Conservation (phyloP, 1,140 invertebrate species). For the Plodia interpunctella region DNA sequence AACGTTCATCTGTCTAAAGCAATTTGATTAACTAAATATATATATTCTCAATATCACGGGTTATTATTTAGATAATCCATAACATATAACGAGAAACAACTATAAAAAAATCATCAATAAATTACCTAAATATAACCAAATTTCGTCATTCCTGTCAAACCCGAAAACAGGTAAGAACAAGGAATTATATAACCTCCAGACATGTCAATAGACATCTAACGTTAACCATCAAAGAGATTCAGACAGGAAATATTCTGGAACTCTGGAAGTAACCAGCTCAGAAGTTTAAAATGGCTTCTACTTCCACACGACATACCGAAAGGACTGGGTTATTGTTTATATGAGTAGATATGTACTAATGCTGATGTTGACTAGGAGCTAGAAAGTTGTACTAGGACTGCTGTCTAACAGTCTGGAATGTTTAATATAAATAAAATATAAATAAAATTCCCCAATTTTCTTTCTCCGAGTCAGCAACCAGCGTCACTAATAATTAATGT, state of each 20-base stretch:
- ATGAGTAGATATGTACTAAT: background rate
- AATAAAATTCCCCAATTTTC: no score
- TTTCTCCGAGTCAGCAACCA: background rate
- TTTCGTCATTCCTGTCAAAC: background rate
- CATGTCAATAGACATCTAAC: background rate
- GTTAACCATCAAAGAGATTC: background rate
- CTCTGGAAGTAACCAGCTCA: background rate
- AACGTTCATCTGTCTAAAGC: background rate
- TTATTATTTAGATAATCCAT: conserved; percentile 3
- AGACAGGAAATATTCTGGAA: background rate
- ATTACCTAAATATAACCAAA: background rate
- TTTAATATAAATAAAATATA: no score
- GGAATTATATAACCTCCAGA: background rate
- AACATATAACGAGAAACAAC: background rate
- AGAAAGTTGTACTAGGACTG: no score
- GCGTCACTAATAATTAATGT: background rate
- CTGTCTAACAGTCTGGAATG: no score
- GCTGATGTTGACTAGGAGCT: no score
- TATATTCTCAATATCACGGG: background rate
- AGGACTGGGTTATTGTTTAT: background rate
- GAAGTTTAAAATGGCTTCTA: conserved; percentile 9
- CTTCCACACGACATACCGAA: conserved; percentile 16
- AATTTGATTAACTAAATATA: background rate
- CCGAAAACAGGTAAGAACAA: background rate
- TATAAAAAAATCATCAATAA: conserved; percentile 10